Conservation (phyloP, 2,113 vertebrate species). For the Ctenomys sociabilis region DNA sequence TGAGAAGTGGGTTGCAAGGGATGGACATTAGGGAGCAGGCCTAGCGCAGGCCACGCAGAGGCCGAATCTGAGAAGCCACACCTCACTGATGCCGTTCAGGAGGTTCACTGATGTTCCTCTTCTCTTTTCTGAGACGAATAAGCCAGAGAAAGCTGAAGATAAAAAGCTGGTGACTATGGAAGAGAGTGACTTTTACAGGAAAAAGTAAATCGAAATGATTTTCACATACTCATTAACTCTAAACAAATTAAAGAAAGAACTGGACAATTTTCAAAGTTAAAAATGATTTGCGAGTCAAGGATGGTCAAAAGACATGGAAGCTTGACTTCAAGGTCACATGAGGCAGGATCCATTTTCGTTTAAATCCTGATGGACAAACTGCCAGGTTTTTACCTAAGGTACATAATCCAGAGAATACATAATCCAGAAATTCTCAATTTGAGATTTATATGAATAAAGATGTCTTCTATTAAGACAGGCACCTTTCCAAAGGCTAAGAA, state of each 20-base stretch:
- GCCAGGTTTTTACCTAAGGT: slow-evolving; percentile 22
- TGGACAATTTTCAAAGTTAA: slow-evolving; percentile 33
- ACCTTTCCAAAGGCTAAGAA: not conserved
- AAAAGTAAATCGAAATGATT: slow-evolving; percentile 7
- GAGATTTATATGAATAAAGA: not conserved
- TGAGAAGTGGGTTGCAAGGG: not conserved
- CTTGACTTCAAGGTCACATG: slow-evolving; percentile 46
- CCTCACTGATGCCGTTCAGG: not conserved
- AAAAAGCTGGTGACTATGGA: not conserved
- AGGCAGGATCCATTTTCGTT: not conserved
- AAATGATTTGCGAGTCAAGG: slow-evolving; percentile 2
- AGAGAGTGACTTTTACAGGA: not conserved
- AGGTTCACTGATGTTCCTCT: not conserved
- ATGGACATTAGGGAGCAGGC: not conserved
- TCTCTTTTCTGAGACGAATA: not conserved
- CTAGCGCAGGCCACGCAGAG: not conserved
- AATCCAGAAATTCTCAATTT: slow-evolving; percentile 57
- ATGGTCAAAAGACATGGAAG: not conserved
- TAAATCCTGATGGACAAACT: not conserved
- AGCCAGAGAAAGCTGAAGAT: slow-evolving; percentile 9
- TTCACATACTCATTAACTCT: slow-evolving; percentile 8
- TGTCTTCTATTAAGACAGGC: not conserved
- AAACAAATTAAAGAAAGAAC: slow-evolving; percentile 32
- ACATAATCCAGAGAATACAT: not conserved
- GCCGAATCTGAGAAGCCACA: not conserved